Evolutionary conservation across 1,140 invertebrate species (phyloP), one percentile per base, ranked within the genome.

Genomic region (Papilio glaucus): DNA sequence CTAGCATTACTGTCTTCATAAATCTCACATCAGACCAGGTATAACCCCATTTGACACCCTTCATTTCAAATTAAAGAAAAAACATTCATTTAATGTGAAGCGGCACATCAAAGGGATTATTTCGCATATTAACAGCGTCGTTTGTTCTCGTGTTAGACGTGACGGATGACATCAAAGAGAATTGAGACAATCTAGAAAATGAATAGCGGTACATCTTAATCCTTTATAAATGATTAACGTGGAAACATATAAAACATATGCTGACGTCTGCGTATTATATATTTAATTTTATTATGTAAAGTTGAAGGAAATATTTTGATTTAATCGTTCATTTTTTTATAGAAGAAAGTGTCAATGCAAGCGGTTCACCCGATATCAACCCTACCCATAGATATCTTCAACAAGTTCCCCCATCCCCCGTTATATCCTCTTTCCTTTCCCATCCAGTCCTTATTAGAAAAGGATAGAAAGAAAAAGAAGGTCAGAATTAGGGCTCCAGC

Each of bases 131-230:
- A 49, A 49, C 39, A 41, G 10, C 39, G 6, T 1, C 45, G 45
- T 49, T 49, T 49, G 18, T 18, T 49, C 18, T 49, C 18, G 7
- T 18, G 18, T 21, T 10, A 21, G 45, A 49, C 45, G 21, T 49
- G 18, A 21, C 45, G 45, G 21, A 49, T 49, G 45, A 49, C 45
- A 49, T 49, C 45, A 49, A 49, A 49, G 45, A 49, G 18, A 9
- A 21, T 21, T 49, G 8, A 21, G 18, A 8, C 37, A 37, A 41
- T n/a, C 10, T 29, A 62, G 13, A 62, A 62, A 62, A 37, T 62
- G 26, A 33, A 62, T 15, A 29, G 29, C 1, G 29, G 29, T 62
- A 33, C 13, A 29, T 65, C 15, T 65, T 39, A 33, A 62, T 68
- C 29, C 7, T 41, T n/a, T 61, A 18, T 21, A 49, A 49, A 49